Base-by-base conservation (phyloP, 2,113 vertebrate species). In the Pica pica region DNA sequence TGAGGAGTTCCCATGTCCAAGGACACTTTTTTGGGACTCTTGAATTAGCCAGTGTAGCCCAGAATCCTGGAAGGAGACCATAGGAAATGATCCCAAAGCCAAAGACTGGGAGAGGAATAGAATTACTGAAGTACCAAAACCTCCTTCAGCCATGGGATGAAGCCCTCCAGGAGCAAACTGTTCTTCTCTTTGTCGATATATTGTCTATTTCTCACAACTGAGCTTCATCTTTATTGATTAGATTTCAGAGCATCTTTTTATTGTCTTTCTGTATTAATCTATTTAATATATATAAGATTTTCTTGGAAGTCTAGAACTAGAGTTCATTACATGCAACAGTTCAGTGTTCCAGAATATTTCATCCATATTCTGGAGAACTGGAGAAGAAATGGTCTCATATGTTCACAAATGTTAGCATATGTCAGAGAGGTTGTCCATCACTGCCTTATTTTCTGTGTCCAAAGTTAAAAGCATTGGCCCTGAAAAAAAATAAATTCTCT, bases 291-390 rank as follows among this genome's bases (percentile, higher is more conserved):
- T 14, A 18, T 27, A 39, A 21, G 16, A 33, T 56, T 71, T 79
- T 16, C 24, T 65, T 47, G 16, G 10, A 83, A 55, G 9, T 57
- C 6, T 60, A 64, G 8, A 5, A 6, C 7, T 3, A 41, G 22
- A 46, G 3, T 22, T 68, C 4, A 2, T 61, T 57, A n/a, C 1
- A 35, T 37, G 3, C 5, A 52, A 6, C 10, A 9, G 1, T 42
- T 47, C 22, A 71, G 7, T 56, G 12, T 18, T 77, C 4, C 68
- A 60, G 13, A 80, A 35, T 7, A 50, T 78, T 80, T 61, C 2
- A 46, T 64, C 10, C 1, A 4, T n/a, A 49, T 35, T 47, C 23
- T 75, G 22, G 31, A 76, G 18, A 16, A 52, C 5, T 2, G 9
- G 39, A 53, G 55, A 55, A n/a, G 19, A 22, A n/a, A 46, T 18